Evolutionary conservation across 2,888 invertebrate species (phyloP), one percentile per base, ranked within the genome.

Genomic region (Drosophila monieri): DNA sequence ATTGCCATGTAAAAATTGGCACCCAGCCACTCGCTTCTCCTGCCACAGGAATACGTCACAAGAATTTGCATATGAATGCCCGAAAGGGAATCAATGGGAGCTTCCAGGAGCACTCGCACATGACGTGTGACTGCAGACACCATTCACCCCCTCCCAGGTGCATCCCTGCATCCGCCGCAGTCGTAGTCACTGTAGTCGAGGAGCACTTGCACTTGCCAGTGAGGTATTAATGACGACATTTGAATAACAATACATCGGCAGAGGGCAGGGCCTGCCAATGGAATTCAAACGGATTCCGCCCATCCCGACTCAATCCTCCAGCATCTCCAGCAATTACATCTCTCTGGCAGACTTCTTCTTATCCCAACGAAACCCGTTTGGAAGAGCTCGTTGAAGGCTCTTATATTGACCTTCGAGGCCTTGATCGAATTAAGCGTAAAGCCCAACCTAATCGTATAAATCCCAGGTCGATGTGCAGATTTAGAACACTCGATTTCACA

Each of bases 191-290:
- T 23, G 21, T 43, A 46, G 39, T 58, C 58, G 65, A 56, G 52
- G 55, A 23, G 62, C 70, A 74, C 74, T 85, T 58, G 75, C 76
- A 85, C 85, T 85, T 85, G 86, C 78, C 73, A 75, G 78, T 73
- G 84, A 84, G 84, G 86, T 80, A 84, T 85, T 84, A 84, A 84
- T 84, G 84, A 77, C 76, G 73, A 84, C 78, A 84, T 84, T 84
- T 84, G 84, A 84, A 84, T 84, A 84, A 85, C 84, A 84, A 84
- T 84, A 77, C 77, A 62, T 27, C 46, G 35, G 43, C 53, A 30
- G 56, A 39, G 54, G 55, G 39, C 49, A 27, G 47, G 39, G 67
- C 47, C 47, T 27, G 41, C 27, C 12, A 15, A 23, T 59, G 55
- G 44, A 44, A 55, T 27, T 56, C 37, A 15, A 60, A 56, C 35